Conservation (phyloP, 2,797 vertebrate genomes). For the Gallinago stenura region DNA sequence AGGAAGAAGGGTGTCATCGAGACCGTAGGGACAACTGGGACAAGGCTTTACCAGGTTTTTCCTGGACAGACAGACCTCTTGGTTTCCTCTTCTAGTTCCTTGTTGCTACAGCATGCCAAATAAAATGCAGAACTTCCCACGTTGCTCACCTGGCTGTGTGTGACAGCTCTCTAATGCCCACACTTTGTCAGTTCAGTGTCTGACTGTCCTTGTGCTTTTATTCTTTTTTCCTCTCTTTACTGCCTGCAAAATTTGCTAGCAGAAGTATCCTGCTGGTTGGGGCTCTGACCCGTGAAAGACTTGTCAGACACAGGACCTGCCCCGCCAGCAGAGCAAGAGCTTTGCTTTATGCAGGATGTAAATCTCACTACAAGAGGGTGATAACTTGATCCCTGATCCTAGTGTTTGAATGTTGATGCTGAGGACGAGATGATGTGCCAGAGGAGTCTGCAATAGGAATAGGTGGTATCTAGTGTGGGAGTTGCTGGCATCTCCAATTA, state of each 20-base stretch:
- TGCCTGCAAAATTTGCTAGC: neutral
- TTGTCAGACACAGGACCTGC: neutral
- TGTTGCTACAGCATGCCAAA: neutral
- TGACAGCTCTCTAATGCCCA: neutral
- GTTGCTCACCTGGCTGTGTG: neutral
- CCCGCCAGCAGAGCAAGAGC: fast-evolving
- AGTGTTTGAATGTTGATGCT: neutral
- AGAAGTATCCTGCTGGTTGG: neutral
- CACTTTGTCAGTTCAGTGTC: neutral
- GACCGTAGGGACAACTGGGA: fast-evolving
- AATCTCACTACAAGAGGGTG: neutral
- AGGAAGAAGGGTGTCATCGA: neutral
- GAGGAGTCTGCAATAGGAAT: neutral
- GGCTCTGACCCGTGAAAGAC: neutral
- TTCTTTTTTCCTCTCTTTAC: neutral
- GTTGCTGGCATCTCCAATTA: neutral
- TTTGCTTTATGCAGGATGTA: fast-evolving
- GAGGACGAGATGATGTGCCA: neutral
- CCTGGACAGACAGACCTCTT: neutral
- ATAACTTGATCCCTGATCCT: neutral
- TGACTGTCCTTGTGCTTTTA: neutral
- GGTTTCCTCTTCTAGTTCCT: neutral
- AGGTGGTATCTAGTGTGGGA: neutral
- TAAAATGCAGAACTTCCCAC: neutral
- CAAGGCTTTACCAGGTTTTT: neutral